A percentile compares a stretch with the other conserved stretches of the same genome.
phyloP scores from a whole-genome alignment of 2,797 vertebrate species.

The Spinus pinus region DNA sequence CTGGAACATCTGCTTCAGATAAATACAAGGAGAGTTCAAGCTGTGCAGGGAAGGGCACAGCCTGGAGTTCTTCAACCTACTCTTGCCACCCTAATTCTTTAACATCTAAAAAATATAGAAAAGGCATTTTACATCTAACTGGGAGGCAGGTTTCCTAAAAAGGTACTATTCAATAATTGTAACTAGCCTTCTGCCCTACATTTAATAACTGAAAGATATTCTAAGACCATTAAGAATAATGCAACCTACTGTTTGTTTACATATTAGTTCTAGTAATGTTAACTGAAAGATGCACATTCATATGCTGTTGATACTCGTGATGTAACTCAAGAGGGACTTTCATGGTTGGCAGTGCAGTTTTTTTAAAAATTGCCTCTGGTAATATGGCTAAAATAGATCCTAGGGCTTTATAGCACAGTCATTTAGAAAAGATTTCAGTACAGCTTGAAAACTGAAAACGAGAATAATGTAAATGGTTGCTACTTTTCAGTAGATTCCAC shows the following conservation, averaged over 20 bases:
- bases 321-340: background rate
- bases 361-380: background rate
- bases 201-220: background rate
- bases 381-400: background rate
- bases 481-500: background rate
- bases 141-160: background rate
- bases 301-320: background rate
- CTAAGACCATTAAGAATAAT: background rate
- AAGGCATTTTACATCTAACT: background rate
- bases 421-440: background rate
- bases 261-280: background rate
- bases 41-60: background rate
- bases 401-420: background rate
- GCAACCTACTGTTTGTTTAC: background rate
- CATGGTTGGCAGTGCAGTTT: background rate
- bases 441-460: background rate
- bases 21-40: slow-evolving; percentile 27
- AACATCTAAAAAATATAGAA: background rate
- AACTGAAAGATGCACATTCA: background rate
- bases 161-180: background rate
- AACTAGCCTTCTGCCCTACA: background rate
- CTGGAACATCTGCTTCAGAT: slow-evolving; percentile 60
- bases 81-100: background rate
- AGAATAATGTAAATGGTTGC: background rate
- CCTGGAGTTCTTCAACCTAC: background rate